Evolutionary conservation across 1,140 invertebrate species (phyloP).

Genomic region (Tribolium madens): DNA sequence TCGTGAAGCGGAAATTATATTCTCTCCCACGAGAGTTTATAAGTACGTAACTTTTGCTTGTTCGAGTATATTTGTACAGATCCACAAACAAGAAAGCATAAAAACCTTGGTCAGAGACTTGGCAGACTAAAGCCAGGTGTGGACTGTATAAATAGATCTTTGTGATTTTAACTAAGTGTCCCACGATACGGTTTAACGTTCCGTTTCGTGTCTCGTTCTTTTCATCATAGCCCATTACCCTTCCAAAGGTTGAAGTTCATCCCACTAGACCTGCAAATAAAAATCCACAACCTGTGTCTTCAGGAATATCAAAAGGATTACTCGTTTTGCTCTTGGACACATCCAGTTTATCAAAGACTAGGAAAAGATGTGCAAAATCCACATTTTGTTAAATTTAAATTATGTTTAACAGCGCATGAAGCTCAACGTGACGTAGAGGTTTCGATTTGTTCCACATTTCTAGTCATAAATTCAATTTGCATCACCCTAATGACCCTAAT

Average conservation of each 20-base stretch:
- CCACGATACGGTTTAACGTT: slow-evolving; percentile 24
- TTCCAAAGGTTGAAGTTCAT: background rate
- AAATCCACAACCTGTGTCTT: too few relatives aligned
- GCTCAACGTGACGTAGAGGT: slow-evolving; percentile 8
- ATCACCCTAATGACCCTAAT: slow-evolving; percentile 22
- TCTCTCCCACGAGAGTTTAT: slow-evolving; percentile 11
- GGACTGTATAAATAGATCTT: slow-evolving; percentile 34
- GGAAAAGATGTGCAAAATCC: background rate
- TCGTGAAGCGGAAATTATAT: slow-evolving; percentile 3
- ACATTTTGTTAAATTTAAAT: slow-evolving; percentile 18
- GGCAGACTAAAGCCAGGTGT: slow-evolving; percentile 29
- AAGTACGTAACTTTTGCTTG: slow-evolving; percentile 17
- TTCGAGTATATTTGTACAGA: slow-evolving; percentile 10
- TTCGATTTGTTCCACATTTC: slow-evolving; percentile 36
- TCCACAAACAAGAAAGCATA: slow-evolving; percentile 19
- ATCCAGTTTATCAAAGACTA: background rate
- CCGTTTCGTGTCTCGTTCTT: too few relatives aligned
- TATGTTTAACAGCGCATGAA: slow-evolving; percentile 12
- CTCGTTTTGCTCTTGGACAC: background rate
- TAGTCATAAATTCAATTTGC: slow-evolving; percentile 31
- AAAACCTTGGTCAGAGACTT: slow-evolving; percentile 23
- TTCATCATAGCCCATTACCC: background rate
- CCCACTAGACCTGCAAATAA: background rate
- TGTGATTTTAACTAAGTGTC: slow-evolving; percentile 20
- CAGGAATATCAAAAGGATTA: too few relatives aligned